Evolutionary conservation across 2,888 invertebrate species (phyloP).

Genomic region (Cephalotes varians): DNA sequence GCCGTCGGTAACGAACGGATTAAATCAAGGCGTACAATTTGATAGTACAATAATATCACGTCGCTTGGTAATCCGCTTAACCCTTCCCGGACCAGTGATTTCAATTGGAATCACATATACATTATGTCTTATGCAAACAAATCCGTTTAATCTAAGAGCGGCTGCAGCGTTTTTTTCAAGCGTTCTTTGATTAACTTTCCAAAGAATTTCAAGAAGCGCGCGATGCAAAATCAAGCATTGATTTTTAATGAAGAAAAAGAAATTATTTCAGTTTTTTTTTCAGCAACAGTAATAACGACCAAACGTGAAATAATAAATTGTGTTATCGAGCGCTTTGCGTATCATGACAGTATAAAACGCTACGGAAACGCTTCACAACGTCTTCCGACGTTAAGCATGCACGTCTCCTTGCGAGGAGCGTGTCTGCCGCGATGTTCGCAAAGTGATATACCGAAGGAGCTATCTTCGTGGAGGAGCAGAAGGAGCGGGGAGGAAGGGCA

Average conservation of each 20-base stretch:
- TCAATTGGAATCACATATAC: conserved; percentile 54
- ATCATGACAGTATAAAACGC: background rate
- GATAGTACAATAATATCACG: conserved; percentile 56
- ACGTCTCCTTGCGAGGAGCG: conserved; percentile 27
- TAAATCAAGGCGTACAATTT: conserved; percentile 56
- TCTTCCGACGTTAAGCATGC: background rate
- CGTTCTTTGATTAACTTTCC: background rate
- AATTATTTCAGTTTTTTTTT: background rate
- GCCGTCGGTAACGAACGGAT: conserved; percentile 38
- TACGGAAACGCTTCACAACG: background rate
- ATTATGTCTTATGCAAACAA: conserved; percentile 31
- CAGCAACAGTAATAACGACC: background rate
- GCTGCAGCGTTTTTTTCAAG: background rate
- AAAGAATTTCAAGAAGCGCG: background rate
- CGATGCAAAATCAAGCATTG: too few species aligned
- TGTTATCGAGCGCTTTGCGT: background rate
- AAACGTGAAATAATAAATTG: background rate
- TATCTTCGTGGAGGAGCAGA: conserved; percentile 1
- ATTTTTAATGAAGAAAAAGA: too few species aligned
- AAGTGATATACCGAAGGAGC: conserved; percentile 42
- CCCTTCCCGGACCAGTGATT: conserved; percentile 45
- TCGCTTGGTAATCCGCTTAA: conserved; percentile 55
- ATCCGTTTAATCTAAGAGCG: conserved; percentile 45
- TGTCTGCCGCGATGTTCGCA: conserved; percentile 40
- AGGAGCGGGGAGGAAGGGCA: background rate